Conservation (phyloP, 2,888 invertebrate genomes). For the Acanthacorydalis orientalis region DNA sequence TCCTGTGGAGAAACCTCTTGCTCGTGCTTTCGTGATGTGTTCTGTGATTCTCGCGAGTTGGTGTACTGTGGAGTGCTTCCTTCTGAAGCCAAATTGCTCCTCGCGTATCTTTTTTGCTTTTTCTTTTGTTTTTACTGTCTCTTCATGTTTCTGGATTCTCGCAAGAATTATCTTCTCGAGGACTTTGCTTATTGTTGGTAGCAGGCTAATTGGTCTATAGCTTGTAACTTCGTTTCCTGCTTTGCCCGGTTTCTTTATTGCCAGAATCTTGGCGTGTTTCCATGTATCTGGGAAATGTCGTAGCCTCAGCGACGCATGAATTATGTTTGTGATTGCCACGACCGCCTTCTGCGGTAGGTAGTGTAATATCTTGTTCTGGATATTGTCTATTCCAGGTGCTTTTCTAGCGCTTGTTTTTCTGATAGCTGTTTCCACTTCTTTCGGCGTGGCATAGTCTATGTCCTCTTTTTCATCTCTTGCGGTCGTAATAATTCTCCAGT, state of each 20-base stretch:
- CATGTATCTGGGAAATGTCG: constrained; percentile 2
- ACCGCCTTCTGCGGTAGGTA: not conserved
- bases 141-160: constrained; percentile 5
- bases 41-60: constrained; percentile 14
- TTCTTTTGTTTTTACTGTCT: too few relatives aligned
- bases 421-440: too few relatives aligned
- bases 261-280: constrained; percentile 13
- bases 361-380: not conserved
- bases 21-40: constrained; percentile 10
- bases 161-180: constrained; percentile 11
- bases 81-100: constrained; percentile 16
- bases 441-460: too few relatives aligned
- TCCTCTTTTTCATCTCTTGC: too few relatives aligned
- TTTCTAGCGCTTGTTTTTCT: too few relatives aligned
- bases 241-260: constrained; percentile 14
- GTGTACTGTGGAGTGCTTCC: constrained; percentile 12
- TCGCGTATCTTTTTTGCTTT: constrained; percentile 7
- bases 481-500: too few relatives aligned
- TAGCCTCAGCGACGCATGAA: too few relatives aligned
- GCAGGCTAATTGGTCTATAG: constrained; percentile 15
- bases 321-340: not conserved
- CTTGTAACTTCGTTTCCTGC: constrained; percentile 7
- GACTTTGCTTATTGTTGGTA: constrained; percentile 12
- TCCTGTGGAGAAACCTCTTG: constrained; percentile 11
- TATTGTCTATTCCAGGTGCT: too few relatives aligned